Evolutionary conservation across 2,113 vertebrate species (phyloP), one percentile per base, ranked within the genome.

Genomic region (Mastomys natalensis): DNA sequence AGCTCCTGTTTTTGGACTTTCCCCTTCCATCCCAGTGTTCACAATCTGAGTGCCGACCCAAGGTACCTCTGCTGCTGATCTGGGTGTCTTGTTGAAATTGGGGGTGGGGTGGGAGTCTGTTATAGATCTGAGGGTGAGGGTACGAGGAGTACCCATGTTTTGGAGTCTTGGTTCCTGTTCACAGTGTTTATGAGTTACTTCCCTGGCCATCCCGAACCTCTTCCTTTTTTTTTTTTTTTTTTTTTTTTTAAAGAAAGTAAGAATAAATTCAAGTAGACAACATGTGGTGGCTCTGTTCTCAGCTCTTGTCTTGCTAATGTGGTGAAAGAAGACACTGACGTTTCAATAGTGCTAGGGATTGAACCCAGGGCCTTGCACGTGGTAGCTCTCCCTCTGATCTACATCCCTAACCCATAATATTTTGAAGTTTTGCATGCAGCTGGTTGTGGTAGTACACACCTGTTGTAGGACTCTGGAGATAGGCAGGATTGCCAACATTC

Each of bases 221-320:
- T 8, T 86, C 72, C 85, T 19, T 6, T n/a, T 3, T 31, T 9
- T 13, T 17, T 51, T 26, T 62, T 68, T 76, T 76, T 93, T 60
- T 55, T 60, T 93, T 92, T 88, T 97, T 97, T 97, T 90, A 86
- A 76, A 22, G 96, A 97, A 85, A 97, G 89, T 78, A 87, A 95
- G 88, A 98, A 98, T 97, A 98, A 98, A 98, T 86, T 92, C 73
- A 97, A 96, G 93, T 98, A 97, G 96, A 94, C 68, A 90, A 92
- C 72, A 91, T n/a, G 22, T 81, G 24, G 60, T 94, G 87, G 24
- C 68, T 95, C 80, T 95, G 51, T 97, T 97, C 95, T 87, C 68
- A 76, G 31, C 68, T 95, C 86, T 95, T 94, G 43, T 40, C 86
- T 95, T 94, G 43, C 37, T 40, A 87, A 19, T 74, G 90, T 87